Evolutionary conservation across 2,113 vertebrate species (phyloP).

Genomic region (Cyphomyrus plagiostoma): DNA sequence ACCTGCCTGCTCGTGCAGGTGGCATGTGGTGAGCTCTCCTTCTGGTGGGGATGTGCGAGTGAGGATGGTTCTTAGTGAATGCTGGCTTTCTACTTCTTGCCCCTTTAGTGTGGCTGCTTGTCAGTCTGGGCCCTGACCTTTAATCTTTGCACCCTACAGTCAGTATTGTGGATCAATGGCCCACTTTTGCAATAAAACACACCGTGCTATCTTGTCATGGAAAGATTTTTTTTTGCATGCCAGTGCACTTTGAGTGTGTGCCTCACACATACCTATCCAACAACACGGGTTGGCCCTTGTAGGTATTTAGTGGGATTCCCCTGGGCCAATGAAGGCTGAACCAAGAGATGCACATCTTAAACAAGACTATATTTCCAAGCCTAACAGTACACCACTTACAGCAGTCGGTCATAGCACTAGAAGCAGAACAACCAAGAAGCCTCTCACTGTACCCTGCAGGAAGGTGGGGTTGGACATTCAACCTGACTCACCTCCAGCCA

Average conservation of each 20-base stretch:
- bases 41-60: neutral
- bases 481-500: neutral
- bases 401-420: neutral
- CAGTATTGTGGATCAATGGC: neutral
- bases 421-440: neutral
- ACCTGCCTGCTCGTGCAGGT: neutral
- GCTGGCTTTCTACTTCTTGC: neutral
- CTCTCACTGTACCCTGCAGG: neutral
- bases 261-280: neutral
- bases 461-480: neutral
- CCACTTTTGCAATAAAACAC: constrained; percentile 6
- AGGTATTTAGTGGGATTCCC: neutral
- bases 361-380: neutral
- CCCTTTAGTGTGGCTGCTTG: neutral
- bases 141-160: neutral
- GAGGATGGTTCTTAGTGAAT: neutral
- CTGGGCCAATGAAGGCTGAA: neutral
- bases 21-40: neutral
- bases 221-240: neutral
- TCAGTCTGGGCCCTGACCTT: neutral
- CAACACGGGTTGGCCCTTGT: neutral
- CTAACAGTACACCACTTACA: neutral
- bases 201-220: neutral
- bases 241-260: neutral
- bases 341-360: neutral